Evolutionary conservation across 2,797 vertebrate species (phyloP), one percentile per base, ranked within the genome.

Genomic region (Leucoraja ocellata): DNA sequence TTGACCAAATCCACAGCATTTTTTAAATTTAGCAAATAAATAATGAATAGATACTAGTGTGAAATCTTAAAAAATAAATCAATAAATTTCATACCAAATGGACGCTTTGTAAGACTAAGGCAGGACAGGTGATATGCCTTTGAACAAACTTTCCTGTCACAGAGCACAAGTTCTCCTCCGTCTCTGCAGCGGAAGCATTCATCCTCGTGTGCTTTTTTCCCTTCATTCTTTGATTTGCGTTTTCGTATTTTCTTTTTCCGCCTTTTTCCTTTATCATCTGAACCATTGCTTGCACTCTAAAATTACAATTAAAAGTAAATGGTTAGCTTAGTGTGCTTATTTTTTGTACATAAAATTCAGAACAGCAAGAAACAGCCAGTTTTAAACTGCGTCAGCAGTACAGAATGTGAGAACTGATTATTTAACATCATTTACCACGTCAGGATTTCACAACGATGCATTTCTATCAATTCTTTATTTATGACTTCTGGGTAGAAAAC

Each of bases 161-260:
- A 99, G 71, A 99, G 94, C 4, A 99, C 98, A 95, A 99, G 96
- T 95, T 99, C 97, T 0, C 99, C 99, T 2, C 99, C 99, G 0
- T 99, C 99, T 0, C 98, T 96, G 0, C 99, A 99, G 94, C 99
- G 99, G 96, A 99, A 99, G 95, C 99, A 99, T 93, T 99, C 98
- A 0, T 99, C 99, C 93, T 99, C 99, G 0, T 98, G 99, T 77
- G 96, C 97, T 93, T 98, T 98, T 95, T 97, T 98, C 1, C 97
- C 98, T 28, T 99, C 98, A 0, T 95, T 96, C 93, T 95, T 97
- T 74, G 95, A 95, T 94, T 96, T 95, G 13, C 97, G 97, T 94
- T 95, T 96, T 93, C 96, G 96, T 14, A 95, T 95, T 94, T 98
- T 99, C 90, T 98, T 98, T 97, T 98, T 99, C 94, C 95, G 91